Evolutionary conservation across 2,888 invertebrate genomes (phyloP), one percentile per base, ranked within the genome.

Genomic region (Dioctria rufipes): DNA sequence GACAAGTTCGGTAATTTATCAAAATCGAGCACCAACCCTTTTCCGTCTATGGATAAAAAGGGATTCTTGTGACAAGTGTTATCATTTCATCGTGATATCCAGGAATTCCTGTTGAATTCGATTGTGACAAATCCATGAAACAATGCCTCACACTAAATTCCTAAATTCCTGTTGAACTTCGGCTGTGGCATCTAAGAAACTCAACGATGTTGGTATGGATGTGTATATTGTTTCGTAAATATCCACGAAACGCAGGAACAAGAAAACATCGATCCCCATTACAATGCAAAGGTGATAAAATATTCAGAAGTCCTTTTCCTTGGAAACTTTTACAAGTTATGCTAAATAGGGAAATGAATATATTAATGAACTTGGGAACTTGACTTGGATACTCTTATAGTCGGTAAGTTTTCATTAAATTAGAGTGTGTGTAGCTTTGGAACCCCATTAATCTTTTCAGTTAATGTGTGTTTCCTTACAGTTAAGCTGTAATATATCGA

Each of bases 71-170:
- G 60, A 73, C 73, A 73, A 73, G 58, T 73, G 51, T 58, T 69
- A 42, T 43, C 73, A 58, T 25, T 54, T 73, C 73, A 42, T 4
- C 42, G 58, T 42, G 73, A 73, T 73, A 73, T 73, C 73, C 73
- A 51, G 58, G 73, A 73, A 73, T 71, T 71, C 71, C 71, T 71
- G 71, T 71, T 51, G 51, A 71, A 39, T 73, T 73, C 73, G 60
- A 54, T 73, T 51, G 58, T 60, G 73, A 73, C 73, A 73, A 73
- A 73, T 73, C 73, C 58, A 58, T 73, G 42, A 73, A 73, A 73
- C 73, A 73, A 73, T 73, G 58, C 73, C 37, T 60, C 73, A 4
- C 13, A 73, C 58, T 9, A 73, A 73, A 73, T 73, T 73, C 73
- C 73, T 42, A 25, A 73, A 58, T 73, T 73, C 73, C 73, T 58